Percentiles rank a stretch among this genome's conserved stretches.
These are phyloP conservation scores for Clytia hemisphaerica DNA, from an alignment of 30 jellyfish, hydroid and myxozoan species.

Conservation along the genomic window DNA sequence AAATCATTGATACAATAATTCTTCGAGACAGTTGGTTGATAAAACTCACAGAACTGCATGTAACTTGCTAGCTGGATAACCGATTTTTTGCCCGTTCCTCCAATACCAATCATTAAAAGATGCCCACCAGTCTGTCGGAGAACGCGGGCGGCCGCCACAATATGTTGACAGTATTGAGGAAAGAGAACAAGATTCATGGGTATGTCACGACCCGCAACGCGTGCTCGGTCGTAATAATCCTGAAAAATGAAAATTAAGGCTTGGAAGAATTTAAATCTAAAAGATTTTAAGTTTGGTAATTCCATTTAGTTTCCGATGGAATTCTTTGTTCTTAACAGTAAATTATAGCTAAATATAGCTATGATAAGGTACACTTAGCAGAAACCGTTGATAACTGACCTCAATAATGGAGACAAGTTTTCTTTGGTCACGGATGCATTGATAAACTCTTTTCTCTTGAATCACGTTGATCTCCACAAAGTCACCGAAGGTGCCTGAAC, in stretches of 20 bases:
- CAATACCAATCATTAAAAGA: conserved; percentile 64
- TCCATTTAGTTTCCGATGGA: too few relatives aligned
- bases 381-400: conserved; percentile 51
- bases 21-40: conserved; percentile 42
- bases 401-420: conserved; percentile 55
- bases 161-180: conserved; percentile 57
- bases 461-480: conserved; percentile 51
- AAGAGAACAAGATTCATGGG: conserved; percentile 52
- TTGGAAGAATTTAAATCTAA: too few relatives aligned
- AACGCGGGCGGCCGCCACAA: conserved; percentile 74
- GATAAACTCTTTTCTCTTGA: conserved; percentile 44
- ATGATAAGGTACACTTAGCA: too few relatives aligned
- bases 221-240: conserved; percentile 88
- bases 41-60: conserved; percentile 57
- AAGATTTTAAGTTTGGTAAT: too few relatives aligned
- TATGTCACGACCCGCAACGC: conserved; percentile 44
- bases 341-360: too few relatives aligned
- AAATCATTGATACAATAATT: conserved; percentile 47
- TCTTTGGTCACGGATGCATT: conserved; percentile 48
- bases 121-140: conserved; percentile 71
- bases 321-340: too few relatives aligned
- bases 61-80: conserved; percentile 75
- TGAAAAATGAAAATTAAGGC: neutral
- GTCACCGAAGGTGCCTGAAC: conserved; percentile 60
- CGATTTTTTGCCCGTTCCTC: conserved; percentile 80